These are phyloP conservation scores for Drosophila paulistorum DNA, from an alignment of 1,140 invertebrate genomes.

Conservation along the genomic window DNA sequence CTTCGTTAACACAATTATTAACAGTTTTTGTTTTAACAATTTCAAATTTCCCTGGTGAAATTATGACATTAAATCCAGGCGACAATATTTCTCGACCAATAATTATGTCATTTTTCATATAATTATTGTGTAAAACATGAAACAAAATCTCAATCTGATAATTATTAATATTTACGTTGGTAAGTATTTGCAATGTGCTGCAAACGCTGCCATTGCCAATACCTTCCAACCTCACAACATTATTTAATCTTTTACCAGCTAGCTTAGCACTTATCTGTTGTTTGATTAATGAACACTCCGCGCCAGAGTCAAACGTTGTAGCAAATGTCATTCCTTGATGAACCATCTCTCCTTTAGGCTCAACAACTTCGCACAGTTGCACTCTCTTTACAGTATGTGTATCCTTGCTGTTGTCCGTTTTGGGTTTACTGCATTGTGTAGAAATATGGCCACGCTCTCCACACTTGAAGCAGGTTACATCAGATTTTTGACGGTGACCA, in stretches of 20 bases:
- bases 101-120: conserved; percentile 40
- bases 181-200: conserved; percentile 1
- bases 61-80: conserved; percentile 31
- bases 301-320: conserved; percentile 17
- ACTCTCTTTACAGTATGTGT: conserved; percentile 21
- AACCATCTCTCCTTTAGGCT: conserved; percentile 21
- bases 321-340: conserved; percentile 21
- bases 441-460: too few species aligned
- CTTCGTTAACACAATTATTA: conserved; percentile 4
- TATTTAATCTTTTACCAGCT: conserved; percentile 8
- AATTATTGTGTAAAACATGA: conserved; percentile 30
- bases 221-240: neutral
- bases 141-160: conserved; percentile 41
- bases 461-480: too few species aligned
- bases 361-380: conserved; percentile 26
- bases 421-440: conserved; percentile 20
- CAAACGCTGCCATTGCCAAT: neutral
- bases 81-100: conserved; percentile 40
- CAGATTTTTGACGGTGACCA: too few species aligned
- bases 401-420: conserved; percentile 21
- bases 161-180: conserved; percentile 5
- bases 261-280: conserved; percentile 25
- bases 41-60: conserved; percentile 34
- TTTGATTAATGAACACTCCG: conserved; percentile 24
- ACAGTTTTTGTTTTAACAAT: conserved; percentile 31